These are phyloP conservation scores for Cnemophilus loriae DNA, from an alignment of 2,113 vertebrate genomes.

Conservation along the genomic window DNA sequence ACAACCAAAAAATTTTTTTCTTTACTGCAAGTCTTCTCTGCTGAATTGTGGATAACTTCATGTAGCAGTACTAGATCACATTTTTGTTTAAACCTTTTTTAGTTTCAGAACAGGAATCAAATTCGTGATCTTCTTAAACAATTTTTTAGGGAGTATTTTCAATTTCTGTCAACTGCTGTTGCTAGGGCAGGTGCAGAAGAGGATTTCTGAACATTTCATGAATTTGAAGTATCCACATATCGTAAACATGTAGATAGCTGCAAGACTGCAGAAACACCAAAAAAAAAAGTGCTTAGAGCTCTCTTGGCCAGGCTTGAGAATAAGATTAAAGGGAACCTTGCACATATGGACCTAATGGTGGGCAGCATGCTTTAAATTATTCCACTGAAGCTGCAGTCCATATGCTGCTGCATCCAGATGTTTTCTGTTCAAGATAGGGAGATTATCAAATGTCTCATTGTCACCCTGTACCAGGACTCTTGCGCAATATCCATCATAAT, in stretches of 20 bases:
- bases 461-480: neutral
- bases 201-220: neutral
- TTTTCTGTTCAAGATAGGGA: neutral
- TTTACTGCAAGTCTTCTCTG: neutral
- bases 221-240: neutral
- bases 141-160: neutral
- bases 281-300: neutral
- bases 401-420: neutral
- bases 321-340: neutral
- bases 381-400: neutral
- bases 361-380: neutral
- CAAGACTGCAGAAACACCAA: neutral
- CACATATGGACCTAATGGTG: neutral
- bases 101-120: neutral
- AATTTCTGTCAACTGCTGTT: neutral
- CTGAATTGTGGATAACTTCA: neutral
- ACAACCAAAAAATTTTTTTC: neutral
- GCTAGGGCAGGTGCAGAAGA: neutral
- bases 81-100: neutral
- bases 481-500: fast-evolving
- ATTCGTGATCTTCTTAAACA: neutral
- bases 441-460: neutral
- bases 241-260: neutral
- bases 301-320: neutral
- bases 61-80: neutral